Conservation (phyloP, 1,140 invertebrate species). For the Plodia interpunctella region DNA sequence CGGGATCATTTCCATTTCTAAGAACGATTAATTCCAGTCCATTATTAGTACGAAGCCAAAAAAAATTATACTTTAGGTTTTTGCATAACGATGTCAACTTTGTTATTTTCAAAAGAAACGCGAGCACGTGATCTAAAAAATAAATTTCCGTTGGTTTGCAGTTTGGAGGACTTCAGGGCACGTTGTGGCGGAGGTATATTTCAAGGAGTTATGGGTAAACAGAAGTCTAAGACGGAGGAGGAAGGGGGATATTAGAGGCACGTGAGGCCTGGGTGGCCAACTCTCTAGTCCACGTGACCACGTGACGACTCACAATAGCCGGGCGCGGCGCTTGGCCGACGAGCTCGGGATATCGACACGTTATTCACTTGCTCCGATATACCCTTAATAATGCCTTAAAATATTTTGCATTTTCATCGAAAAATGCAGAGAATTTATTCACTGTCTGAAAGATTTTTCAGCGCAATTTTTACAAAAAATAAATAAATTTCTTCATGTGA, state of each 20-base stretch:
- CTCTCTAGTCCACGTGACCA: constrained; percentile 55
- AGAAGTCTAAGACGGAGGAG: constrained; percentile 28
- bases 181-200: constrained; percentile 40
- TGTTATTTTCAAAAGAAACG: constrained; percentile 38
- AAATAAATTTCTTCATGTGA: too few relatives aligned
- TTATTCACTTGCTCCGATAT: background rate
- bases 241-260: too few relatives aligned
- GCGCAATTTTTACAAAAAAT: background rate
- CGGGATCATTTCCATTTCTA: too few relatives aligned
- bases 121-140: constrained; percentile 51
- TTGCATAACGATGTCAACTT: constrained; percentile 24
- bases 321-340: background rate
- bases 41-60: constrained; percentile 35
- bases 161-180: constrained; percentile 53
- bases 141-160: constrained; percentile 50
- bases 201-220: constrained; percentile 54
- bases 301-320: constrained; percentile 28
- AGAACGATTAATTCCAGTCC: too few relatives aligned
- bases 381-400: background rate
- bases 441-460: background rate
- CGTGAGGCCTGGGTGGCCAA: too few relatives aligned
- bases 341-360: constrained; percentile 31
- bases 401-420: background rate
- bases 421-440: background rate
- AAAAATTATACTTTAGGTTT: constrained; percentile 24